Evolutionary conservation across 92 coral and sea anemone genomes (phyloP).

Genomic region (Isaurus tuberculatus): DNA sequence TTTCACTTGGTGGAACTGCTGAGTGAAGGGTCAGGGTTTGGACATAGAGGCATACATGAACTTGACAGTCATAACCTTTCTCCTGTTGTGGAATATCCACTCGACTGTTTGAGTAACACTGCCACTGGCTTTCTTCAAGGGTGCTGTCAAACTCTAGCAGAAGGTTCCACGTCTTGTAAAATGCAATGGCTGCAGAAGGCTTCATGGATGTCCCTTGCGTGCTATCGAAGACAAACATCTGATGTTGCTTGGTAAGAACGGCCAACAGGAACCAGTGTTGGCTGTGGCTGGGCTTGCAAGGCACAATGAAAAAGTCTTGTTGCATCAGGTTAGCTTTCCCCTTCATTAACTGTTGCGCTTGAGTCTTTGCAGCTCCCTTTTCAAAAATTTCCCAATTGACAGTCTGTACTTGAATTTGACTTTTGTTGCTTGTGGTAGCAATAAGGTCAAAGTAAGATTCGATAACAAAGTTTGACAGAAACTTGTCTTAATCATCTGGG

Average conservation of each 20-base stretch:
- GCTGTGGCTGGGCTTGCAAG: conserved; percentile 20
- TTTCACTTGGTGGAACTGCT: conserved; percentile 40
- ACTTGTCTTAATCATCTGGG: conserved; percentile 33
- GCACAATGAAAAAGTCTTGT: conserved; percentile 27
- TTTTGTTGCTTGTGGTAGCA: conserved; percentile 15
- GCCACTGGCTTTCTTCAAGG: conserved; percentile 17
- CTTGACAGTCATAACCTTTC: conserved; percentile 43
- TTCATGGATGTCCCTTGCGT: conserved; percentile 15
- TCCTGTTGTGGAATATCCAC: conserved; percentile 7
- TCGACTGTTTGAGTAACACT: conserved; percentile 18
- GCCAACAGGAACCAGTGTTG: conserved; percentile 18
- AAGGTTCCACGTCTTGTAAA: conserved; percentile 17
- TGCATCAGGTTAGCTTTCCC: conserved; percentile 28
- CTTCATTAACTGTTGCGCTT: conserved; percentile 6
- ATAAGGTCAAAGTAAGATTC: conserved; percentile 28
- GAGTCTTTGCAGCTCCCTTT: conserved; percentile 18
- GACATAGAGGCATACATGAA: conserved; percentile 26
- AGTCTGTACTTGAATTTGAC: conserved; percentile 24
- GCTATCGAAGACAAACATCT: conserved; percentile 22
- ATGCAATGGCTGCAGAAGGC: conserved; percentile 15
- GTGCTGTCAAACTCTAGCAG: conserved; percentile 12
- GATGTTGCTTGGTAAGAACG: conserved; percentile 14
- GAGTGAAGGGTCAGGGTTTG: conserved; percentile 41
- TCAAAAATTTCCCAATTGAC: conserved; percentile 23
- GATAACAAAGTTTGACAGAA: conserved; percentile 27